Evolutionary conservation across 1,140 invertebrate species (phyloP).

Genomic region (Eciton burchellii): DNA sequence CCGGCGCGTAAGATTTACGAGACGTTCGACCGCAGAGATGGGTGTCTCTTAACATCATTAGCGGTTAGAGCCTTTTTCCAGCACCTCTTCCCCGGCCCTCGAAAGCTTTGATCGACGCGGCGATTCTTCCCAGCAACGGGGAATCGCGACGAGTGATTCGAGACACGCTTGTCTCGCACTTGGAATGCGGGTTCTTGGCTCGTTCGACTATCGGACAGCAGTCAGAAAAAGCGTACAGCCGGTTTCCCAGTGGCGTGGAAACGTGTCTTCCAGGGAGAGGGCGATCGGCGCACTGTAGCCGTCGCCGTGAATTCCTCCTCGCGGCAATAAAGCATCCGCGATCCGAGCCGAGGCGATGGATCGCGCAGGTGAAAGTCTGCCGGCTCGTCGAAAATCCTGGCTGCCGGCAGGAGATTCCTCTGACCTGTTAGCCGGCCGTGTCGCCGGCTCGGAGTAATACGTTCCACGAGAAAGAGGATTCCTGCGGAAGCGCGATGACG

Average conservation of each 20-base stretch:
- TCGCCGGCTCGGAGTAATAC: neutral
- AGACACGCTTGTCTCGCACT: constrained; percentile 68
- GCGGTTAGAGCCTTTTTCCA: constrained; percentile 59
- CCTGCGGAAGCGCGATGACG: neutral
- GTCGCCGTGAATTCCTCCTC: neutral
- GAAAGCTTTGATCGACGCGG: constrained; percentile 47
- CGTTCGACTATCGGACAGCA: constrained; percentile 65
- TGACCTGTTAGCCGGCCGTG: too few relatives aligned
- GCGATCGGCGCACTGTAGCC: neutral
- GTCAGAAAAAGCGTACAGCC: constrained; percentile 59
- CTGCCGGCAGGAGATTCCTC: too few relatives aligned
- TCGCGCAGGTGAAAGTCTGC: neutral
- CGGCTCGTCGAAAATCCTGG: neutral
- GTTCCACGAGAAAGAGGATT: neutral
- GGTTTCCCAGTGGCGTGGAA: constrained; percentile 47
- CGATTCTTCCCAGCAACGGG: constrained; percentile 49
- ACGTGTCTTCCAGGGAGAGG: constrained; percentile 53
- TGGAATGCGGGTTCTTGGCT: constrained; percentile 69
- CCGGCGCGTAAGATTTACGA: constrained; percentile 67
- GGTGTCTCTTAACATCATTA: constrained; percentile 72
- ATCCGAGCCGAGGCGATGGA: neutral
- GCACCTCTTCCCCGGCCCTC: constrained; percentile 15
- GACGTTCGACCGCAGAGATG: constrained; percentile 59
- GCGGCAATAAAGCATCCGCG: neutral
- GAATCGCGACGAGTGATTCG: constrained; percentile 66